Evolutionary conservation across 2,113 vertebrate species (phyloP).

Genomic region (Antigone vipio): DNA sequence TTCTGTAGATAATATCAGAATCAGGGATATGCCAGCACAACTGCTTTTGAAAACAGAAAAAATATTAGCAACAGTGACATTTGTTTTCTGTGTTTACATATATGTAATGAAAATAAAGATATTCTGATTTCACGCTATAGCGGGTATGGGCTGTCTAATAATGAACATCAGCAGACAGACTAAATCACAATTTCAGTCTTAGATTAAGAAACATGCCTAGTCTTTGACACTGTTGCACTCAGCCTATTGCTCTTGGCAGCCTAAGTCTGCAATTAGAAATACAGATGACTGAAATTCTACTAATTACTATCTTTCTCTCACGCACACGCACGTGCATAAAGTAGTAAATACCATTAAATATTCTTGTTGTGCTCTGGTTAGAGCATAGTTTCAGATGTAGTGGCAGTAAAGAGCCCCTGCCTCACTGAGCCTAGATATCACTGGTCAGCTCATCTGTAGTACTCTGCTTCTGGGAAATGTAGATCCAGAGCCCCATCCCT

Average conservation of each 20-base stretch:
- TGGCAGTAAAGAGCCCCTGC: background rate
- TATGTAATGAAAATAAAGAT: background rate
- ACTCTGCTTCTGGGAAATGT: background rate
- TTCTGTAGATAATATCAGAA: background rate
- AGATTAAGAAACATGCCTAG: background rate
- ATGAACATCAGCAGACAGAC: background rate
- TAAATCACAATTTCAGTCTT: background rate
- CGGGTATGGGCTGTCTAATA: background rate
- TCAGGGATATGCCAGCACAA: background rate
- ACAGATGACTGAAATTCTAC: background rate
- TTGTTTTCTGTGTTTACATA: background rate
- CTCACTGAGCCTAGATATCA: background rate
- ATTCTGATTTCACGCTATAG: background rate
- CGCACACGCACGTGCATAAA: background rate
- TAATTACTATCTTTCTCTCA: fast-evolving
- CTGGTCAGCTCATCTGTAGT: background rate
- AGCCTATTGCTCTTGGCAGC: background rate
- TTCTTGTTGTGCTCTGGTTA: background rate
- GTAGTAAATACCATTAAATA: background rate
- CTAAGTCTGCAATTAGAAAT: background rate
- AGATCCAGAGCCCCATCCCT: background rate
- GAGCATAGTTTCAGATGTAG: background rate
- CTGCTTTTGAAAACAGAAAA: background rate
- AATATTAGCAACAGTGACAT: background rate
- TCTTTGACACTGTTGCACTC: background rate